Conservation (phyloP, 2,888 invertebrate genomes). For the Pasiphila rectangulata region DNA sequence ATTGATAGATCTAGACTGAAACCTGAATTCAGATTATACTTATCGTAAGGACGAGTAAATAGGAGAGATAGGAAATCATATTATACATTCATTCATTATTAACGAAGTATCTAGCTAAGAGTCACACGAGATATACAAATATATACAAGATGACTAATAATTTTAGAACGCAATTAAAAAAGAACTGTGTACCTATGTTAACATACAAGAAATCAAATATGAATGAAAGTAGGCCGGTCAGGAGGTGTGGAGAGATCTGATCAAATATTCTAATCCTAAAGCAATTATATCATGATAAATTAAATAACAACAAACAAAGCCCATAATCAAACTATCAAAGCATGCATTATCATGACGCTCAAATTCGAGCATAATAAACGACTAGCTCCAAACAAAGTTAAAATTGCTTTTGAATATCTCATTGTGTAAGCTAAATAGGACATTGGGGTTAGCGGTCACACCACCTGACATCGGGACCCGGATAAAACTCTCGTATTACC, state of each 20-base stretch:
- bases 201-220: no score
- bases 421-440: constrained; percentile 35
- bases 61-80: no score
- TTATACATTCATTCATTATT: no score
- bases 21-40: neutral
- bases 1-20: neutral
- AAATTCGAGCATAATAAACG: constrained; percentile 6
- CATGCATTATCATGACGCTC: constrained; percentile 3
- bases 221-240: no score
- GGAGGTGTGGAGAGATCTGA: neutral
- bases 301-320: no score
- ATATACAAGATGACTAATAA: no score
- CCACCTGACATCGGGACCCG: constrained; percentile 44
- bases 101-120: no score
- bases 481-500: constrained; percentile 44
- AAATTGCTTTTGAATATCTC: constrained; percentile 36
- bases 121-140: no score
- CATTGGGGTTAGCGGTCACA: constrained; percentile 45
- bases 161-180: neutral
- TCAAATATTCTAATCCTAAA: no score
- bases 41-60: neutral
- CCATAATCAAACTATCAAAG: constrained; percentile 3
- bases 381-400: constrained; percentile 14
- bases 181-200: neutral
- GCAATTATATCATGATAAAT: no score